These are phyloP conservation scores for Apeltes quadracus DNA, from an alignment of 2,113 vertebrate genomes.

Conservation along the genomic window DNA sequence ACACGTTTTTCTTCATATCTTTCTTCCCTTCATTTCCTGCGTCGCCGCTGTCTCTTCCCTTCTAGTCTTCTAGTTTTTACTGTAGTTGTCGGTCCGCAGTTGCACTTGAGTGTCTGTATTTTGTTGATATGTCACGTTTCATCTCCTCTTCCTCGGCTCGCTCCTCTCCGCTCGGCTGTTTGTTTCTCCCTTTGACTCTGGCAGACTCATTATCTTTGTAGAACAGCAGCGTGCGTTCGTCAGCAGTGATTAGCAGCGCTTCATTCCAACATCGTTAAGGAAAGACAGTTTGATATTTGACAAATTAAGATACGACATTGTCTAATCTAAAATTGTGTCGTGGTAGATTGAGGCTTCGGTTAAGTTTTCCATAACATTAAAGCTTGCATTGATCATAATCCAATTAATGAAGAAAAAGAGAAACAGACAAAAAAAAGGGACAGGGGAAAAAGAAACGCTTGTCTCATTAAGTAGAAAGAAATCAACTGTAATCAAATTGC, in stretches of 20 bases:
- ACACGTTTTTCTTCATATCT: slow-evolving; percentile 53
- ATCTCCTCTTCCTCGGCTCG: slow-evolving; percentile 42
- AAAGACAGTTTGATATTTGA: slow-evolving; percentile 76
- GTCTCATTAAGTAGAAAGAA: slow-evolving; percentile 77
- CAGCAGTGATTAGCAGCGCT: slow-evolving; percentile 77
- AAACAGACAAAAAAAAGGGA: slow-evolving; percentile 48
- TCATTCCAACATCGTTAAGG: slow-evolving; percentile 70
- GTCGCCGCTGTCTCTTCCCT: slow-evolving; percentile 45
- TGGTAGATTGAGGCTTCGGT: slow-evolving; percentile 65
- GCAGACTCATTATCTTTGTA: slow-evolving; percentile 78
- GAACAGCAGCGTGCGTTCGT: slow-evolving; percentile 73
- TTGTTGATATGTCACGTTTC: slow-evolving; percentile 65
- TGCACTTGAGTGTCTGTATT: slow-evolving; percentile 60
- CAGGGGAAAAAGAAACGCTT: slow-evolving; percentile 56
- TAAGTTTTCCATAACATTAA: slow-evolving; percentile 78
- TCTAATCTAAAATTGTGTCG: slow-evolving; percentile 77
- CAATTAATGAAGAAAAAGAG: slow-evolving; percentile 72
- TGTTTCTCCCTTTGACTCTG: slow-evolving; percentile 72
- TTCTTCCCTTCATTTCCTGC: slow-evolving; percentile 32
- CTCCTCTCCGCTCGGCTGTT: slow-evolving; percentile 61
- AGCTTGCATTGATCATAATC: slow-evolving; percentile 79
- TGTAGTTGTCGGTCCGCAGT: slow-evolving; percentile 54
- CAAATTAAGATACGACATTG: slow-evolving; percentile 68
- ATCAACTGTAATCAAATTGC: slow-evolving; percentile 78
- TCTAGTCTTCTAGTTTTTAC: slow-evolving; percentile 17